Evolutionary conservation across 1,140 invertebrate species (phyloP), one percentile per base, ranked within the genome.

Genomic region (Polyergus mexicanus): DNA sequence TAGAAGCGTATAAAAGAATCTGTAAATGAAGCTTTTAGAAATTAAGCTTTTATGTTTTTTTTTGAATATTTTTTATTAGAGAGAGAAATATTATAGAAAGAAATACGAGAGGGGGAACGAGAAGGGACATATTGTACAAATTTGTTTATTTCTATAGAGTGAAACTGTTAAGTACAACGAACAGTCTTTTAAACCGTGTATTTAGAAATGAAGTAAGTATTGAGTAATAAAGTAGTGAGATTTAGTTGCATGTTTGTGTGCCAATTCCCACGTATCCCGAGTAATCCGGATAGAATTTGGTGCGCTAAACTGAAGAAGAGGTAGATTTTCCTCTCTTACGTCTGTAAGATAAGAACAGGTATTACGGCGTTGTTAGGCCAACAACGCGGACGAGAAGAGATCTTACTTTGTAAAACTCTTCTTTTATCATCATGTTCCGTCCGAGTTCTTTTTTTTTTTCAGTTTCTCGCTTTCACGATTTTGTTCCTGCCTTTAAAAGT

Each of bases 221-320:
- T 74, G 25, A 5, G 68, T 72, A 81, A 83, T 71, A 74, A 72
- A 47, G 25, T 72, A 4, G 7, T 6, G 41, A 83, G 68, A 83
- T 83, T 74, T 62, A 72, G 38, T 44, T 32, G 54, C 66, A 44
- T 32, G 75, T 35, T 58, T 51, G 51, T 60, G 66, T 25, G 38
- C 28, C 28, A 1, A 38, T 74, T 83, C 54, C 28, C 78, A 74
- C 41, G 68, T 74, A 74, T 8, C 25, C 25, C 11, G 28, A 32
- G 68, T 83, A 83, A 83, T 83, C 54, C 38, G 38, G n/a, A 3
- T 13, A 83, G 68, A 83, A 72, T 83, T 83, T 54, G 54, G 68
- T 35, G 44, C 35, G 38, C 25, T 66, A 80, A 68, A 25, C 65
- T 69, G 32, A 60, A 44, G 56, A 25, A 58, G 78, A 16, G 28